A percentile compares a stretch with the other conserved stretches of the same genome.
Evolutionary conservation across 2,888 invertebrate genomes (phyloP).

Genomic region (Trissolcus japonicus): DNA sequence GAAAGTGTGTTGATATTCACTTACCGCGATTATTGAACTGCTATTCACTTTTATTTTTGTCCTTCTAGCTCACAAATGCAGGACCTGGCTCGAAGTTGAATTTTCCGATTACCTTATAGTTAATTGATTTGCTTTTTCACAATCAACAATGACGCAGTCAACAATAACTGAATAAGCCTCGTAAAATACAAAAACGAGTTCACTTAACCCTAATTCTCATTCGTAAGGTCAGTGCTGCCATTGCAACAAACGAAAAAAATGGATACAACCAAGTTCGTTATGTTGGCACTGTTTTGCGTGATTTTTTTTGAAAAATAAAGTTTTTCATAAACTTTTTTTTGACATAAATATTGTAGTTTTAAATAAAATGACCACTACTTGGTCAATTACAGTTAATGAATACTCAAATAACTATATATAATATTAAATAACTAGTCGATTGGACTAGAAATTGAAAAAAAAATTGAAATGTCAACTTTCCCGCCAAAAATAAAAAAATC

Average conservation of each 20-base stretch:
- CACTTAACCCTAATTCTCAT: neutral
- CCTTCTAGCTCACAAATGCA: too few species aligned
- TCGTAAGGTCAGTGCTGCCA: neutral
- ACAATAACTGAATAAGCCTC: neutral
- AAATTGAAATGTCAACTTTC: too few species aligned
- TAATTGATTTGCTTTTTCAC: neutral
- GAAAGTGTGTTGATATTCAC: neutral
- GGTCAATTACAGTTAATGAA: too few species aligned
- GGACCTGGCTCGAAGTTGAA: neutral
- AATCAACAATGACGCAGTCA: neutral
- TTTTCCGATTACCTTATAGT: neutral
- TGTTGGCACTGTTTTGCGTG: neutral
- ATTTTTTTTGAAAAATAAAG: neutral
- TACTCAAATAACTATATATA: neutral
- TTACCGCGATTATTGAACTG: too few species aligned
- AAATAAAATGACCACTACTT: too few species aligned
- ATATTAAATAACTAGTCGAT: neutral
- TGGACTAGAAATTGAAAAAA: neutral
- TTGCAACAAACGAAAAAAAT: neutral
- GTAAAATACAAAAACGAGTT: constrained; percentile 1
- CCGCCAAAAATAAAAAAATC: too few species aligned
- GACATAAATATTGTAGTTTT: too few species aligned
- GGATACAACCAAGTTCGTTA: neutral
- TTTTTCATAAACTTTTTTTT: neutral
- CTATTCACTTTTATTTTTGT: too few species aligned